Evolutionary conservation across 1,140 invertebrate genomes (phyloP).

Genomic region (Zaprionus gabonicus): DNA sequence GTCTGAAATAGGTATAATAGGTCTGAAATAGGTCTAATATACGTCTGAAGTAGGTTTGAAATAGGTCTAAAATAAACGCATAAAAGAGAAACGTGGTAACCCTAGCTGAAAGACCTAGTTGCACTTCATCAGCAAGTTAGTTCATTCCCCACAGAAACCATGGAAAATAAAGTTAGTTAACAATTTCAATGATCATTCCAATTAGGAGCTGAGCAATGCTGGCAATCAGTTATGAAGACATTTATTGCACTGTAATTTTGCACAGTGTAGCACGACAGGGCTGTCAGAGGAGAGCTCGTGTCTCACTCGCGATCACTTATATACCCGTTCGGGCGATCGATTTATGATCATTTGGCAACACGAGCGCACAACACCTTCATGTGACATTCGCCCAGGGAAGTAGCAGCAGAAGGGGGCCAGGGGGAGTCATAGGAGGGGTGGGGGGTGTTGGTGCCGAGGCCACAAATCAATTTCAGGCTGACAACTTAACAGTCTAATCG

Average conservation of each 20-base stretch:
- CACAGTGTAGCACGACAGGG: background rate
- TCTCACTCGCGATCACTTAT: conserved; percentile 2
- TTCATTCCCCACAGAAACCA: too few relatives aligned
- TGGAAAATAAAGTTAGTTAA: background rate
- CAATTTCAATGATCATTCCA: background rate
- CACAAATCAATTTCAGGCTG: conserved; percentile 82
- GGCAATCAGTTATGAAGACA: background rate
- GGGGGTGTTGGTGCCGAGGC: conserved; percentile 33
- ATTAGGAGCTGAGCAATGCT: background rate
- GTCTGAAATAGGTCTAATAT: too few relatives aligned
- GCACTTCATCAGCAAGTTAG: too few relatives aligned
- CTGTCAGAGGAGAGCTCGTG: conserved; percentile 2
- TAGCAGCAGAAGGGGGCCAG: background rate
- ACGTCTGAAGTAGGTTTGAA: too few relatives aligned
- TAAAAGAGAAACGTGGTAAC: too few relatives aligned
- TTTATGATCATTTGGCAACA: conserved; percentile 45
- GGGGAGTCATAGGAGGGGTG: background rate
- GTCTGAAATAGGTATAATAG: too few relatives aligned
- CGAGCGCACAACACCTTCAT: conserved; percentile 29
- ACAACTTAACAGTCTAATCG: conserved; percentile 84
- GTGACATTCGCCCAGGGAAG: conserved; percentile 34
- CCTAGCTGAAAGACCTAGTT: too few relatives aligned
- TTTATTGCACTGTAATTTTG: background rate
- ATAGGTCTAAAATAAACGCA: too few relatives aligned
- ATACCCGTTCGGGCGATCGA: conserved; percentile 9